phyloP scores from a whole-genome alignment of 2,888 invertebrate species.

The Chymomyza caudatula region DNA sequence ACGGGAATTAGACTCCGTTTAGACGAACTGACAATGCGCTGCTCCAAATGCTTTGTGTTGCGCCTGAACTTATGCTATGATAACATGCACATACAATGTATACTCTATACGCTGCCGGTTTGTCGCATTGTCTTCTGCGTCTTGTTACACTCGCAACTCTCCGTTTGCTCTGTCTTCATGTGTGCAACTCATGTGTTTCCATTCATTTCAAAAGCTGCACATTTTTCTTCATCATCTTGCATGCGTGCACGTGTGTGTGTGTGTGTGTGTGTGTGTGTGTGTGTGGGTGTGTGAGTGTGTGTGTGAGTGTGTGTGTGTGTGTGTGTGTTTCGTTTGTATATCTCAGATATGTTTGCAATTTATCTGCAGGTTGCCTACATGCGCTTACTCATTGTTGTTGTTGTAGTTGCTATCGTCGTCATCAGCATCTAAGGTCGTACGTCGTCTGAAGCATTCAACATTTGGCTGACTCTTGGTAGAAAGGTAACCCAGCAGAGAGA shows the following conservation, averaged over 20 bases:
- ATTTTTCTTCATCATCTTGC: constrained; percentile 50
- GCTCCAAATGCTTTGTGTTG: not conserved
- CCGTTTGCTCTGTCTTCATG: too few relatives aligned
- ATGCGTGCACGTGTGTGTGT: not conserved
- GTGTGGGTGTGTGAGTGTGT: not conserved
- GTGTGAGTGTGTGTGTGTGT: not conserved
- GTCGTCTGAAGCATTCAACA: not conserved
- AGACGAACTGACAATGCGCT: not conserved
- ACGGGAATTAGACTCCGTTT: not conserved
- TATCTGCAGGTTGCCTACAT: constrained; percentile 17
- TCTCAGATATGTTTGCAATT: constrained; percentile 27
- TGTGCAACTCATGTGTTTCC: constrained; percentile 43
- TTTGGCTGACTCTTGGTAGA: not conserved
- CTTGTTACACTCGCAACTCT: too few relatives aligned
- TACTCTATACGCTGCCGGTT: too few relatives aligned
- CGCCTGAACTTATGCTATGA: not conserved
- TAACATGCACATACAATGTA: too few relatives aligned
- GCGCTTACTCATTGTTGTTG: not conserved
- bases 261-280: not conserved
- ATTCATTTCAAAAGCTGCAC: constrained; percentile 62
- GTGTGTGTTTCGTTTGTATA: not conserved
- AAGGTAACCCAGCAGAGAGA: not conserved
- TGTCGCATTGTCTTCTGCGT: too few relatives aligned
- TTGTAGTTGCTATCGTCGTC: not conserved
- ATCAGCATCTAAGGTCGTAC: constrained; percentile 1